A percentile compares a stretch with the other conserved stretches of the same genome.
Evolutionary conservation across 2,888 invertebrate genomes (phyloP).

Genomic region (Alsophila aescularia): DNA sequence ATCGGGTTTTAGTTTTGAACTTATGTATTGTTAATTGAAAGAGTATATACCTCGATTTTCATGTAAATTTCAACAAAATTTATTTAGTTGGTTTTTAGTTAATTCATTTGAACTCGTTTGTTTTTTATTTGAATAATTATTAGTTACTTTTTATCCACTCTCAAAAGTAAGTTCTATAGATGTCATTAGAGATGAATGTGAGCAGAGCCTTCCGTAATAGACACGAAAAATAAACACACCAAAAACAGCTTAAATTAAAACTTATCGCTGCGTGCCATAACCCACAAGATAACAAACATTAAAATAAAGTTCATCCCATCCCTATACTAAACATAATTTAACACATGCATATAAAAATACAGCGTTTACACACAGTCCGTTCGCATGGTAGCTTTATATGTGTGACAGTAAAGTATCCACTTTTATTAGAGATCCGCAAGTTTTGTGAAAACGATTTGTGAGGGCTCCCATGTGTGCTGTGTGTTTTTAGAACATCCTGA

Average conservation of each 20-base stretch:
- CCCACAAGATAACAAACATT: constrained; percentile 1
- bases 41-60: too few relatives aligned
- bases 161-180: too few relatives aligned
- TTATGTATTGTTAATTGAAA: too few relatives aligned
- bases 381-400: constrained; percentile 24
- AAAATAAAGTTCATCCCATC: not conserved
- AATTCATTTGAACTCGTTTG: too few relatives aligned
- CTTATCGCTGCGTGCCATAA: not conserved
- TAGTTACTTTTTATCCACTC: too few relatives aligned
- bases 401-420: constrained; percentile 26
- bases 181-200: too few relatives aligned
- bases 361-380: constrained; percentile 8
- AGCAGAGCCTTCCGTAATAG: too few relatives aligned
- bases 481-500: constrained; percentile 1
- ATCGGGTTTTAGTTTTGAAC: too few relatives aligned
- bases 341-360: constrained; percentile 2
- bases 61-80: too few relatives aligned
- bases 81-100: too few relatives aligned
- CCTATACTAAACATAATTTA: constrained; percentile 3
- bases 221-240: constrained; percentile 1
- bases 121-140: too few relatives aligned
- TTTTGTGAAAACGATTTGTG: constrained; percentile 9
- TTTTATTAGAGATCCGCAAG: constrained; percentile 31
- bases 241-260: not conserved
- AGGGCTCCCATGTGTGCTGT: not conserved